A percentile compares a stretch with the other conserved stretches of the same genome.
These are phyloP conservation scores for Phrynosoma blainvillii DNA, from an alignment of 2,113 vertebrate species.

Conservation along the genomic window DNA sequence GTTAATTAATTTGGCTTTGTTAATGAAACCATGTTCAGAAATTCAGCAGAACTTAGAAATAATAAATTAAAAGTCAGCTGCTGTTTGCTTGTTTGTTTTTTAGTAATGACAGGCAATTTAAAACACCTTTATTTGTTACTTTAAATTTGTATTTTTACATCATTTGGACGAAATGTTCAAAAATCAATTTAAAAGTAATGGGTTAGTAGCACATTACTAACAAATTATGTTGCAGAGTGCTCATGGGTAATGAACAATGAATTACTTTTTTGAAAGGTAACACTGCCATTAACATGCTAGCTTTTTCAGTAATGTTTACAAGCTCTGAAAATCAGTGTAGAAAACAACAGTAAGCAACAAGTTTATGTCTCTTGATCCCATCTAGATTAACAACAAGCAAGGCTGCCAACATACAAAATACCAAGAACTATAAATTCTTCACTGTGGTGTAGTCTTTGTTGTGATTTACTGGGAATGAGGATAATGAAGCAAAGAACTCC, in stretches of 20 bases:
- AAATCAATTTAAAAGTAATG: too few relatives aligned
- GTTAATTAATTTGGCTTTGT: neutral
- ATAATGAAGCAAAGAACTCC: slow-evolving; percentile 16
- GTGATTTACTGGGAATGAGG: neutral
- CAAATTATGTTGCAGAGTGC: too few relatives aligned
- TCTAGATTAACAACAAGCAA: neutral
- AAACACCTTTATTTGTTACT: too few relatives aligned
- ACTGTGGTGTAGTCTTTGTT: neutral
- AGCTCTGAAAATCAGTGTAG: neutral
- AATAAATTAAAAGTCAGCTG: too few relatives aligned
- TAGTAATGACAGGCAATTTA: too few relatives aligned
- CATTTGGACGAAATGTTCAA: too few relatives aligned
- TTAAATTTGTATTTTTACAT: too few relatives aligned
- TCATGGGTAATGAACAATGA: too few relatives aligned
- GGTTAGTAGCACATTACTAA: too few relatives aligned
- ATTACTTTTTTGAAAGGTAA: neutral
- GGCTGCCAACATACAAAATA: neutral
- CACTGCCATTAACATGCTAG: neutral
- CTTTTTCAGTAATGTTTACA: neutral
- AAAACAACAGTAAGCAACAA: neutral
- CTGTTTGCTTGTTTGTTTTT: too few relatives aligned
- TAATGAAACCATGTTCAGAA: neutral
- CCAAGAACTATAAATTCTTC: neutral
- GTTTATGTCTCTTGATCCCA: fast-evolving
- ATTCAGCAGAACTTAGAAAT: too few relatives aligned